Evolutionary conservation across 2,888 invertebrate genomes (phyloP).

Genomic region (Caenorhabditis japonica): DNA sequence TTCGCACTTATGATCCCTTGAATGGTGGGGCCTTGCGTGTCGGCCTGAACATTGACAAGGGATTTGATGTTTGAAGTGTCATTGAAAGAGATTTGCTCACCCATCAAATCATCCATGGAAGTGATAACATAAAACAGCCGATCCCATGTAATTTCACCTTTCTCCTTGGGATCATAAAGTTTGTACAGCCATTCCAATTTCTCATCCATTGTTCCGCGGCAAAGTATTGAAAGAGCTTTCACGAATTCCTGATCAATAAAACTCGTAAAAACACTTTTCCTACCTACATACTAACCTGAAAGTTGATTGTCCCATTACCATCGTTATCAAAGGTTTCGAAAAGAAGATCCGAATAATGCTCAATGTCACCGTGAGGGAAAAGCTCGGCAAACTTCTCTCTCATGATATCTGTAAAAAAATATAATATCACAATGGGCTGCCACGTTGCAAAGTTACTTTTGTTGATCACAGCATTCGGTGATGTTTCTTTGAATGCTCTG

Average conservation of each 20-base stretch:
- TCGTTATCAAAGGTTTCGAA: constrained; percentile 73
- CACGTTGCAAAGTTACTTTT: too few relatives aligned
- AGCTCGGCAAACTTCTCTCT: constrained; percentile 72
- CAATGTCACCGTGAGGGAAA: constrained; percentile 73
- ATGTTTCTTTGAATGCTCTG: constrained; percentile 72
- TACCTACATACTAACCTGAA: constrained; percentile 69
- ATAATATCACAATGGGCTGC: too few relatives aligned
- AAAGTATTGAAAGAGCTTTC: constrained; percentile 69
- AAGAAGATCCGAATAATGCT: constrained; percentile 72
- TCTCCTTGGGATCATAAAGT: constrained; percentile 71
- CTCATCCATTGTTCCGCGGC: constrained; percentile 71
- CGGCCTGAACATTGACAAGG: constrained; percentile 58
- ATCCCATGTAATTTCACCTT: constrained; percentile 71
- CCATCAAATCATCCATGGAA: constrained; percentile 73
- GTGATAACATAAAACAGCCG: constrained; percentile 71
- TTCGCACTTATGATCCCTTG: constrained; percentile 62
- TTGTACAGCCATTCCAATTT: constrained; percentile 73
- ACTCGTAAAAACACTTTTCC: too few relatives aligned
- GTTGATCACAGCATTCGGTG: constrained; percentile 72
- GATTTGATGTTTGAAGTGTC: not conserved
- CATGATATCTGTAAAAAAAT: constrained; percentile 62
- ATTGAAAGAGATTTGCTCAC: constrained; percentile 19
- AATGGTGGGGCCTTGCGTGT: constrained; percentile 59
- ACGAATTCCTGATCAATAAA: constrained; percentile 70
- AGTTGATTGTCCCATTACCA: constrained; percentile 73